Percentiles rank a stretch among this genome's conserved stretches.
Conservation (phyloP, 2,113 vertebrate species). For the Lates calcarifer region DNA sequence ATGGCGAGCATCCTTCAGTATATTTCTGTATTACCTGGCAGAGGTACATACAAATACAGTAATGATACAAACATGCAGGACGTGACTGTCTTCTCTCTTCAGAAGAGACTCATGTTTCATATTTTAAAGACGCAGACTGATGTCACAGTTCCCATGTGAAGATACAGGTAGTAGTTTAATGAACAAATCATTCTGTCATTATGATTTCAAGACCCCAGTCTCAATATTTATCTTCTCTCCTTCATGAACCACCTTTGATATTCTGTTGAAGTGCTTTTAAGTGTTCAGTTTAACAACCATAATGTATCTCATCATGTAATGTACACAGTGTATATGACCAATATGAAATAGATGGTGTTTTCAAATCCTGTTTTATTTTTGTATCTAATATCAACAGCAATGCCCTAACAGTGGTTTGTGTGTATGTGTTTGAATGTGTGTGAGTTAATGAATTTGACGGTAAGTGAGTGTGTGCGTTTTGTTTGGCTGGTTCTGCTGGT, state of each 20-base stretch:
- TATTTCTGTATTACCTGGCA: slow-evolving; percentile 45
- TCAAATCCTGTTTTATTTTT: slow-evolving; percentile 64
- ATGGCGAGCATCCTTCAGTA: slow-evolving; percentile 20
- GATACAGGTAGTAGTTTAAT: background rate
- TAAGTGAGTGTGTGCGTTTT: slow-evolving; percentile 37
- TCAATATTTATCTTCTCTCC: slow-evolving; percentile 41
- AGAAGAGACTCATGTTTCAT: slow-evolving; percentile 11
- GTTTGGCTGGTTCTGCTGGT: slow-evolving; percentile 24
- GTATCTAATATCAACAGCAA: slow-evolving; percentile 48
- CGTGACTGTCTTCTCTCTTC: slow-evolving; percentile 4
- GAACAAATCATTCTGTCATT: slow-evolving; percentile 6
- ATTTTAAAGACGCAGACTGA: slow-evolving; percentile 18
- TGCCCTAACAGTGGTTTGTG: slow-evolving; percentile 20
- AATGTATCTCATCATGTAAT: slow-evolving; percentile 56
- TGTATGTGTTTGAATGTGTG: background rate
- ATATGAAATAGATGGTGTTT: slow-evolving; percentile 58
- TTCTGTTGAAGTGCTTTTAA: slow-evolving; percentile 48
- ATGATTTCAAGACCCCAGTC: slow-evolving; percentile 7
- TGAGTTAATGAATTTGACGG: slow-evolving; percentile 22
- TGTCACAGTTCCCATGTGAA: background rate
- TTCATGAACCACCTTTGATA: slow-evolving; percentile 6
- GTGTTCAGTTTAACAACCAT: slow-evolving; percentile 46
- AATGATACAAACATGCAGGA: background rate
- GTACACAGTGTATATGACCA: slow-evolving; percentile 62
- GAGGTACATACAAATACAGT: slow-evolving; percentile 19